Base-by-base conservation (phyloP, 2,888 invertebrate species). In the Acanthococcus lagerstroemiae region DNA sequence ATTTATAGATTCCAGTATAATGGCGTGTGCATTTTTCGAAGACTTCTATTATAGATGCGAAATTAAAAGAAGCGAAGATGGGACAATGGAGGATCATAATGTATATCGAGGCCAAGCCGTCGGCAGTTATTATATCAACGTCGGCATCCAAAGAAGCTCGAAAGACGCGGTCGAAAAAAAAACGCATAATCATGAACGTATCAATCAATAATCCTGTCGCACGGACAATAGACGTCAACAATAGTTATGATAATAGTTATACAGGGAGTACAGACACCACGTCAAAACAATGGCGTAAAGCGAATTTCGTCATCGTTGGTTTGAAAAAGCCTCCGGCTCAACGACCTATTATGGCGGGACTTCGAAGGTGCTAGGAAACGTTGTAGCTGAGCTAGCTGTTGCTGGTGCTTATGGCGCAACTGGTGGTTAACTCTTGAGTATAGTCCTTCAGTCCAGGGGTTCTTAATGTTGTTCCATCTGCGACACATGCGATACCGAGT, bases 151-250 rank as follows among this genome's bases (percentile, higher is more conserved):
- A 50, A 61, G 50, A 26, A 48, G 27, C 46, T 17, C 46, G 63
- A 46, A 7, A 55, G 55, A 19, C 44, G 50, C 55, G 50, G 21
- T 7, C 44, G 17, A 37, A 26, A 48, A 66, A 56, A 46, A 66
- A 54, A 55, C 63, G 54, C 61, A 61, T 61, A 61, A 61, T 61
- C 61, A 61, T 61, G 61, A 21, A 61, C 61, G 61, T 61, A 37
- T 61, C 61, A 61, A 61, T 61, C 61, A 61, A 61, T 61, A 61
- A 61, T 61, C 61, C 61, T 61, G 61, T 61, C 61, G 48, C 27
- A 52, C 30, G 50, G 50, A 61, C 61, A 61, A 61, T 50, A 61
- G 61, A 61, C 48, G 48, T 61, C 61, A 30, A 61, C 61, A 61
- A 50, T 61, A 48, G 52, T 61, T 61, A 61, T 61, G 50, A 61